A percentile compares a stretch with the other conserved stretches of the same genome.
Evolutionary conservation across 2,113 vertebrate genomes (phyloP).

Genomic region (Edolisoma coerulescens): DNA sequence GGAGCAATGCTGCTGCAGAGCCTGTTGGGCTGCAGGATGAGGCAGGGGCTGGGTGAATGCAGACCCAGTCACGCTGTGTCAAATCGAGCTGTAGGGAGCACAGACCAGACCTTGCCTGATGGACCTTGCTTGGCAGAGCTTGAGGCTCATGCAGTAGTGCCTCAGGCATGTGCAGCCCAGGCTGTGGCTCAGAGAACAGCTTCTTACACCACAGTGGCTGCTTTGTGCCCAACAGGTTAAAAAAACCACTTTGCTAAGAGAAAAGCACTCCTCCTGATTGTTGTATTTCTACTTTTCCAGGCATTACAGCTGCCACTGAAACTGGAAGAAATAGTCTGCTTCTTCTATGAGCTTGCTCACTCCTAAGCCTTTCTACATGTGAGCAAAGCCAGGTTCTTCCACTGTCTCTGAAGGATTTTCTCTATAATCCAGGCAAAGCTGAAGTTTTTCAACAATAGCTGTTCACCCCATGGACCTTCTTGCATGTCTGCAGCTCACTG

Average conservation of each 20-base stretch:
- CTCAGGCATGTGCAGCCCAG: neutral
- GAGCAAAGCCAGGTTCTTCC: constrained; percentile 1
- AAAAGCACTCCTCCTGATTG: neutral
- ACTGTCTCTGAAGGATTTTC: neutral
- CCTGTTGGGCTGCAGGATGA: neutral
- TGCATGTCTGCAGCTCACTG: neutral
- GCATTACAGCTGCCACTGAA: neutral
- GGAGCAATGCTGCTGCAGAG: neutral
- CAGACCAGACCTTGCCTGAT: neutral
- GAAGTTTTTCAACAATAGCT: neutral
- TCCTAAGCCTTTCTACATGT: neutral
- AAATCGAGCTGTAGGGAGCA: rapidly evolving
- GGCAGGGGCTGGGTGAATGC: neutral
- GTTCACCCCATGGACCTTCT: neutral
- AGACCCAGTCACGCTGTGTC: neutral
- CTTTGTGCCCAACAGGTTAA: neutral
- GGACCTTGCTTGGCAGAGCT: neutral
- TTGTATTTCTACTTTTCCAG: neutral
- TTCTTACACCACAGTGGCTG: neutral
- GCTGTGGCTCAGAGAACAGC: neutral
- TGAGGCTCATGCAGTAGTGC: neutral
- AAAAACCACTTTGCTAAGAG: neutral
- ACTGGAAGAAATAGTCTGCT: neutral
- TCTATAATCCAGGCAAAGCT: neutral
- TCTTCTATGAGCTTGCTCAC: neutral